These are phyloP conservation scores for Morbakka virulenta DNA, from an alignment of 30 jellyfish, hydroid and myxozoan species.

Conservation along the genomic window DNA sequence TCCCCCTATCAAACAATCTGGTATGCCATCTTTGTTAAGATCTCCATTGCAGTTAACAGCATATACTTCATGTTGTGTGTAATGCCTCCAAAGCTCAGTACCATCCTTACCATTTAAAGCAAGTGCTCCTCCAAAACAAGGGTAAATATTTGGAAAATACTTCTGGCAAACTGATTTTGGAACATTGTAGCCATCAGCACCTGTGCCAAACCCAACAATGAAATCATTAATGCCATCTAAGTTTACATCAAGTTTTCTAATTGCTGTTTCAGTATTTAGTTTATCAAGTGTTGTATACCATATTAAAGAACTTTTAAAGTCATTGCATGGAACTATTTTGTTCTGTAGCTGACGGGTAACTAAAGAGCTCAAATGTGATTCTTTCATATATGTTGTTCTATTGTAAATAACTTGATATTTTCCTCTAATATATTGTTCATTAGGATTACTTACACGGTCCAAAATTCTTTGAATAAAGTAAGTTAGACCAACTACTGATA, in stretches of 20 bases:
- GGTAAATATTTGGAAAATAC: conserved; percentile 45
- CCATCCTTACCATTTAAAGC: conserved; percentile 86
- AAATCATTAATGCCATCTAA: conserved; percentile 74
- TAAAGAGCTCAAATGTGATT: background rate
- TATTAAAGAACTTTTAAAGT: conserved; percentile 29
- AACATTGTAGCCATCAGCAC: conserved; percentile 58
- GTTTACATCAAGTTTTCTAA: conserved; percentile 65
- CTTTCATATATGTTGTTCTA: background rate
- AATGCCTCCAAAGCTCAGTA: conserved; percentile 65
- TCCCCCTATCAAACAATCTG: conserved; percentile 86
- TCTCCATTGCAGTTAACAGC: conserved; percentile 90
- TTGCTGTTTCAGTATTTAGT: conserved; percentile 74
- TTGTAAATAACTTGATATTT: conserved; percentile 4
- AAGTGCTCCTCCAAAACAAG: conserved; percentile 78
- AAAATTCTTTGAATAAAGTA: conserved; percentile 7
- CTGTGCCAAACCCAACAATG: conserved; percentile 74
- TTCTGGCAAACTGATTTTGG: conserved; percentile 38
- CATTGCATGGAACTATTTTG: conserved; percentile 44
- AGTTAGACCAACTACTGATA: conserved; percentile 27
- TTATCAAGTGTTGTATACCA: conserved; percentile 75
- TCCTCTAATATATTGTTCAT: background rate
- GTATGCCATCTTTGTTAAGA: conserved; percentile 67
- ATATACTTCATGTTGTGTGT: conserved; percentile 50
- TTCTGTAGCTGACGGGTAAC: background rate
- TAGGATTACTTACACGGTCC: background rate